These are phyloP conservation scores for Propsilocerus akamusi DNA, from an alignment of 1,140 invertebrate genomes.

Conservation along the genomic window DNA sequence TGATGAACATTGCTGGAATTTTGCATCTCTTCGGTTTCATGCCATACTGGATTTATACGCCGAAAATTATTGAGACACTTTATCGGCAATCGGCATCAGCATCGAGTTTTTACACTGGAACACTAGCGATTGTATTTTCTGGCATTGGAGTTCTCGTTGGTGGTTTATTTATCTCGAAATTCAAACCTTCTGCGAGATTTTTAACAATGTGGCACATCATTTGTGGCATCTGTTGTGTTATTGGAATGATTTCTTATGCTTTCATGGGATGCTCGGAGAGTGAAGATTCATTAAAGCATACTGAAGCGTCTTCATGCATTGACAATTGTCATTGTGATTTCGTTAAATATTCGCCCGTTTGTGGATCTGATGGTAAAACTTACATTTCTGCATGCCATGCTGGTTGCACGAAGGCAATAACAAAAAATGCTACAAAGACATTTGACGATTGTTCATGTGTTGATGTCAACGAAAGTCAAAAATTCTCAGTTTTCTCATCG, in stretches of 20 bases:
- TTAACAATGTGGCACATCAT: conserved; percentile 46
- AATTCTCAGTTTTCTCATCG: not conserved
- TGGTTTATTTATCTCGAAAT: conserved; percentile 39
- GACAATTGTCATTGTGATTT: conserved; percentile 33
- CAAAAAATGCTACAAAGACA: conserved; percentile 16
- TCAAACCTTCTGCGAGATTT: conserved; percentile 37
- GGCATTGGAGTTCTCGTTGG: conserved; percentile 41
- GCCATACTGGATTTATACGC: conserved; percentile 47
- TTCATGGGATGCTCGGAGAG: conserved; percentile 35
- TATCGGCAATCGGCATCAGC: conserved; percentile 42
- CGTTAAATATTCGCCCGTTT: conserved; percentile 40
- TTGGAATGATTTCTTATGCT: conserved; percentile 37
- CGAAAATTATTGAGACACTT: conserved; percentile 47
- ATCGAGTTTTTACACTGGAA: conserved; percentile 39
- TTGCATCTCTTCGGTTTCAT: conserved; percentile 41
- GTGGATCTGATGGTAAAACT: conserved; percentile 28
- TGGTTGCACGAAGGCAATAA: conserved; percentile 25
- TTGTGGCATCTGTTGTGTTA: conserved; percentile 35
- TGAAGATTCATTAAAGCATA: not conserved
- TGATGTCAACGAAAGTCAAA: conserved; percentile 4
- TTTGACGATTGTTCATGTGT: conserved; percentile 38
- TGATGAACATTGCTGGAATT: conserved; percentile 36
- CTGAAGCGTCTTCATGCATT: conserved; percentile 26
- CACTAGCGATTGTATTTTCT: conserved; percentile 42
- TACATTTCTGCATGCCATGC: conserved; percentile 46